A percentile compares a stretch with the other conserved stretches of the same genome.
phyloP scores from a whole-genome alignment of 2,888 invertebrate genomes.

The Epinotia ramella region DNA sequence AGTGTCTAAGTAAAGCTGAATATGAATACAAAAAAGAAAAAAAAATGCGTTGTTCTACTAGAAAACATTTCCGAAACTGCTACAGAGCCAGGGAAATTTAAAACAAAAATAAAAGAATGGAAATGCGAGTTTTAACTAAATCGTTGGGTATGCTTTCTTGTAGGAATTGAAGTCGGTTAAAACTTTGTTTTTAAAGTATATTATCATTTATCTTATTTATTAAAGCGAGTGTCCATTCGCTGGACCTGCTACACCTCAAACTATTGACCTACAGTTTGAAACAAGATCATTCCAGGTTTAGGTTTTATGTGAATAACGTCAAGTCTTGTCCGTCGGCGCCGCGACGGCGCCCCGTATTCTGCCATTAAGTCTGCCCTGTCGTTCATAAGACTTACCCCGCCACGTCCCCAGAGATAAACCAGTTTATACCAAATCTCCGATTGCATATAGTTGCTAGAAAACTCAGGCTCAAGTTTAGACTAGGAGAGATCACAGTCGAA shows the following conservation, averaged over 20 bases:
- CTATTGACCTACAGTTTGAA: too few relatives aligned
- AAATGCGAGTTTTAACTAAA: too few relatives aligned
- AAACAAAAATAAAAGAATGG: too few relatives aligned
- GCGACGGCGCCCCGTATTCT: conserved; percentile 24
- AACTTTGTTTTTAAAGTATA: too few relatives aligned
- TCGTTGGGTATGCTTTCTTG: too few relatives aligned
- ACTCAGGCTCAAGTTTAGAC: not conserved
- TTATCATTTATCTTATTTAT: not conserved
- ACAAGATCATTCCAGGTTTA: too few relatives aligned
- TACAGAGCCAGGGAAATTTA: too few relatives aligned
- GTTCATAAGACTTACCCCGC: not conserved
- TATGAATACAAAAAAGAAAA: too few relatives aligned
- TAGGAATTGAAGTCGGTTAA: too few relatives aligned
- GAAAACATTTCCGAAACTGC: too few relatives aligned
- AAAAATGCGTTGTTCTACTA: too few relatives aligned
- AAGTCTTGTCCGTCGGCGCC: conserved; percentile 17
- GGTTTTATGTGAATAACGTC: not conserved
- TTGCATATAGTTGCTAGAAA: not conserved
- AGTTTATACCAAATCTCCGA: not conserved
- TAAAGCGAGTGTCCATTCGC: not conserved
- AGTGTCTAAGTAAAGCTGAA: too few relatives aligned
- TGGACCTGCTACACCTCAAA: not conserved
- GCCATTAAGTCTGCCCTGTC: not conserved
- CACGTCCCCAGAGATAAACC: not conserved
- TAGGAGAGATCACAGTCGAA: not conserved